Conservation (phyloP, 1,140 invertebrate species). For the Psilanteris sp. region DNA sequence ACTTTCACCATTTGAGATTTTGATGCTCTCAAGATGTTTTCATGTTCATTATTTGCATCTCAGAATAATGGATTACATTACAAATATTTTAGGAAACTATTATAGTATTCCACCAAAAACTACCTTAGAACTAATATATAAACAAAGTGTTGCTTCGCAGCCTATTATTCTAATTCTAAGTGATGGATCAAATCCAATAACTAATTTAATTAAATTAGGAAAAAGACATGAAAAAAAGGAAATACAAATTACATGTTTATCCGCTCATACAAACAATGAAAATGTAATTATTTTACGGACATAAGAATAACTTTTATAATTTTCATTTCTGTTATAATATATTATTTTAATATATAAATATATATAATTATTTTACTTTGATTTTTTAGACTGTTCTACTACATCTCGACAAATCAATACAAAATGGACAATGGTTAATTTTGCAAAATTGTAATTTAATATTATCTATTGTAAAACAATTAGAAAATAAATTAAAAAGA, state of each 20-base stretch:
- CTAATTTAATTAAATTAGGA: conserved; percentile 19
- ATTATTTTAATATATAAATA: neutral
- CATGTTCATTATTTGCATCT: conserved; percentile 91
- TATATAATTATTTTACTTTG: neutral
- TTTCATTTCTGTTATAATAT: no score
- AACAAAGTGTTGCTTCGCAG: conserved; percentile 87
- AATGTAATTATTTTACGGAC: no score
- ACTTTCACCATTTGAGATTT: conserved; percentile 84
- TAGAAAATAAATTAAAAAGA: conserved; percentile 90
- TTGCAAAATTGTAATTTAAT: conserved; percentile 94
- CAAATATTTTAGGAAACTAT: conserved; percentile 89
- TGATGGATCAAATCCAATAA: conserved; percentile 83
- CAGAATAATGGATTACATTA: conserved; percentile 89
- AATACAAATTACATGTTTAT: conserved; percentile 89
- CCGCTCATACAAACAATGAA: conserved; percentile 93
- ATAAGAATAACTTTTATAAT: no score
- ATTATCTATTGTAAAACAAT: conserved; percentile 85
- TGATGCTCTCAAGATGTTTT: conserved; percentile 92
- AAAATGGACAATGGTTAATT: conserved; percentile 94
- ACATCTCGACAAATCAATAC: no score
- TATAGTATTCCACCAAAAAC: conserved; percentile 91
- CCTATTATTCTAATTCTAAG: conserved; percentile 88
- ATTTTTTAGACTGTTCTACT: conserved; percentile 83
- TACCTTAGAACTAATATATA: conserved; percentile 89
- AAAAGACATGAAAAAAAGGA: conserved; percentile 74